A percentile compares a stretch with the other conserved stretches of the same genome.
Evolutionary conservation across 2,888 invertebrate genomes (phyloP).

Genomic region (Crocallis elinguaria): DNA sequence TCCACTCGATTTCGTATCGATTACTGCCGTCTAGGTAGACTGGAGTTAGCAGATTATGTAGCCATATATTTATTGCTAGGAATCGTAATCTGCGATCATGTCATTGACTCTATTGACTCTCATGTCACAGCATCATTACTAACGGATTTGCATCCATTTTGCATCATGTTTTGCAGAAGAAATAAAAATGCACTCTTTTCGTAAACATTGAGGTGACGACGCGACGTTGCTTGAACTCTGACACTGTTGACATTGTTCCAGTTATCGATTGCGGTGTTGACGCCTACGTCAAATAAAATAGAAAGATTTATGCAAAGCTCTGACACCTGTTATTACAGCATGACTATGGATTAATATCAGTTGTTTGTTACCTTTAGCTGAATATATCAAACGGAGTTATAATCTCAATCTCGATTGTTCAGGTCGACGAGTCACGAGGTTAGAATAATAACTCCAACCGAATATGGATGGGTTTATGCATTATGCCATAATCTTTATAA

Average conservation of each 20-base stretch:
- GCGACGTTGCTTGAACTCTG: slow-evolving; percentile 18
- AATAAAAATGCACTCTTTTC: slow-evolving; percentile 12
- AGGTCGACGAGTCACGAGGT: slow-evolving; percentile 58
- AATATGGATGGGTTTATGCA: slow-evolving; percentile 16
- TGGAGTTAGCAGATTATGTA: no score
- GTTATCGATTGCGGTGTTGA: slow-evolving; percentile 22
- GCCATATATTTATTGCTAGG: no score
- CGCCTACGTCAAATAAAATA: slow-evolving; percentile 27
- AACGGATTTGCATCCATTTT: slow-evolving; percentile 5
- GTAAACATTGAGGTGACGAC: slow-evolving; percentile 7
- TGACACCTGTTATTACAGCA: slow-evolving; percentile 27
- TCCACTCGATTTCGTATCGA: slow-evolving; percentile 15
- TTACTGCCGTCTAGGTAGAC: slow-evolving; percentile 11
- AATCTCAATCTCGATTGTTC: slow-evolving; percentile 54
- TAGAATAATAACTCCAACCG: slow-evolving; percentile 40
- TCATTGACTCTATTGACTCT: background rate
- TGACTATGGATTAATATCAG: slow-evolving; percentile 5
- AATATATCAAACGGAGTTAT: slow-evolving; percentile 42
- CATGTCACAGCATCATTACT: slow-evolving; percentile 3
- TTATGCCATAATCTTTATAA: background rate
- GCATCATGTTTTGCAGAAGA: background rate
- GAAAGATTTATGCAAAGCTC: slow-evolving; percentile 29
- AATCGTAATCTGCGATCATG: background rate
- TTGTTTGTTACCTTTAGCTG: slow-evolving; percentile 22
- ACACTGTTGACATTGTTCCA: slow-evolving; percentile 28